Percentiles rank a stretch among this genome's conserved stretches.
Conservation (phyloP, 1,140 invertebrate species). For the Drosophila guanche region DNA sequence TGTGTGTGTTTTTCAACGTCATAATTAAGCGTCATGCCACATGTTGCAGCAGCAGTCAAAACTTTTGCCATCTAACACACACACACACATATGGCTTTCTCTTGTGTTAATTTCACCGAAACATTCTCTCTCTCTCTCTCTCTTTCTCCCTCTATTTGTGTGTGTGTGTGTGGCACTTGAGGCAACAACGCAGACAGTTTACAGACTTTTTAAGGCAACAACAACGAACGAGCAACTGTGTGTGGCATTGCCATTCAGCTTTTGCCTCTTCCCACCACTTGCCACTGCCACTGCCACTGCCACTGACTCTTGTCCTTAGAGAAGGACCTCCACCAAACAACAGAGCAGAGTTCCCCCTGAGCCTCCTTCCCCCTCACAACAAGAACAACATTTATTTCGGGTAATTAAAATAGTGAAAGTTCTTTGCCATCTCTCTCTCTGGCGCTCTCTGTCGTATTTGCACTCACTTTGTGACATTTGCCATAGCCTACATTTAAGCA, state of each 20-base stretch:
- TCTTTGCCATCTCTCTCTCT: conserved; percentile 1
- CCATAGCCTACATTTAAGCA: conserved; percentile 72
- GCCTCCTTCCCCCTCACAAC: background rate
- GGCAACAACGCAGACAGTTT: conserved; percentile 72
- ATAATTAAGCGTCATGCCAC: conserved; percentile 74
- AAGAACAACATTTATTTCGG: conserved; percentile 55
- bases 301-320: conserved; percentile 1
- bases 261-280: background rate
- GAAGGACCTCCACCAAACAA: too few species aligned
- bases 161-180: conserved; percentile 50
- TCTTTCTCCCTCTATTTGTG: conserved; percentile 7
- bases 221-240: conserved; percentile 37
- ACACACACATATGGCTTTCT: conserved; percentile 18
- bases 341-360: too few species aligned
- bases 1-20: conserved; percentile 40
- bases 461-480: conserved; percentile 32
- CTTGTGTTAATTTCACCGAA: conserved; percentile 42
- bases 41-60: conserved; percentile 68
- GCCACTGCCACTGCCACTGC: background rate
- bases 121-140: conserved; percentile 10
- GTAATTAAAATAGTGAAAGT: conserved; percentile 81
- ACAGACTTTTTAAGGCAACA: conserved; percentile 68
- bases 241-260: conserved; percentile 50
- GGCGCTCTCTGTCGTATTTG: background rate
- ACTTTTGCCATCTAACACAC: conserved; percentile 41